phyloP scores from a whole-genome alignment of 1,140 invertebrate genomes.

The Drosophila gunungcola region DNA sequence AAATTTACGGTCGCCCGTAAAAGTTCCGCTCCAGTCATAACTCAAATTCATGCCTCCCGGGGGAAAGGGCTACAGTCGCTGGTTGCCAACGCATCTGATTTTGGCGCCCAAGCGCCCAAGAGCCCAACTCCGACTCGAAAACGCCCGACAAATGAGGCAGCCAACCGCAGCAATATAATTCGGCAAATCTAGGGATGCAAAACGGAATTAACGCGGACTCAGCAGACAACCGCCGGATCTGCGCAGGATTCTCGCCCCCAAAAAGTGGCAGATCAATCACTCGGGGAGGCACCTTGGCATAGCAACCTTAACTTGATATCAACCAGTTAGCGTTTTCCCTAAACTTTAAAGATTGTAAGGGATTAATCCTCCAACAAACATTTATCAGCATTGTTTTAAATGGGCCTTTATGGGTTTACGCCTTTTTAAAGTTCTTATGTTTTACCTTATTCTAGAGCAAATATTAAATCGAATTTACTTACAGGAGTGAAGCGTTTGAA shows the following conservation, averaged over 20 bases:
- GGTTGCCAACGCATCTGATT: constrained; percentile 73
- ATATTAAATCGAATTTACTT: too few relatives aligned
- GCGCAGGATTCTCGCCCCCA: constrained; percentile 9
- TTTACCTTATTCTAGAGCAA: too few relatives aligned
- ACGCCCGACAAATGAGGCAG: constrained; percentile 69
- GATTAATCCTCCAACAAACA: constrained; percentile 18
- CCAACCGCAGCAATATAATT: constrained; percentile 79
- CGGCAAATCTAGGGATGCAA: constrained; percentile 55
- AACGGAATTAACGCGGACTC: constrained; percentile 28
- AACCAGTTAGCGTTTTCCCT: not conserved
- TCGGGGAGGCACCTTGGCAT: not conserved
- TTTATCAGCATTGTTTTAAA: constrained; percentile 12
- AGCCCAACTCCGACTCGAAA: constrained; percentile 3
- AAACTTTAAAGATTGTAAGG: constrained; percentile 4
- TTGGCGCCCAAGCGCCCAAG: constrained; percentile 13
- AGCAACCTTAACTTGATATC: not conserved
- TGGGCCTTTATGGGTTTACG: not conserved
- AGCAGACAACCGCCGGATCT: constrained; percentile 22
- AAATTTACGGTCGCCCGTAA: constrained; percentile 80
- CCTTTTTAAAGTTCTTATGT: not conserved
- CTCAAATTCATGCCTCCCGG: constrained; percentile 80
- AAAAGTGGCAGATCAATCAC: constrained; percentile 32
- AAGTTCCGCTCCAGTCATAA: constrained; percentile 76
- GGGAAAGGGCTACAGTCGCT: constrained; percentile 46
- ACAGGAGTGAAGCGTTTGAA: not conserved